Percentiles rank a stretch among this genome's conserved stretches.
phyloP scores from a whole-genome alignment of 2,888 invertebrate genomes.

The Eretmocerus hayati region DNA sequence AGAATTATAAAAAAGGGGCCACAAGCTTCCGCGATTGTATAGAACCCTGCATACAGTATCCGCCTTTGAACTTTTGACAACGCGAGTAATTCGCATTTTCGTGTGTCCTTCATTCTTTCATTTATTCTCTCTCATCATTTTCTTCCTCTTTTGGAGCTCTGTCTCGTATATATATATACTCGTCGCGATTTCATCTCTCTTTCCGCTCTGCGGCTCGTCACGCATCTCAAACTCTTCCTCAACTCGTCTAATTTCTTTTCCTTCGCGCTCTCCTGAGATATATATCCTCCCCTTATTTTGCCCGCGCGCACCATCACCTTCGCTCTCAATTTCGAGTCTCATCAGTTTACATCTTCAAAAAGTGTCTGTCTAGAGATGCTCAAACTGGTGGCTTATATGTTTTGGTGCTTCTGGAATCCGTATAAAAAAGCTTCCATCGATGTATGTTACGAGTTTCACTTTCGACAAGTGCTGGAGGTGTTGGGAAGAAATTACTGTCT shows the following conservation, averaged over 20 bases:
- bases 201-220: background rate
- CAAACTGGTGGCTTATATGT: too few species aligned
- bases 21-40: background rate
- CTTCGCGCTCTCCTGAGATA: slow-evolving; percentile 1
- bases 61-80: slow-evolving; percentile 21
- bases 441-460: slow-evolving; percentile 4
- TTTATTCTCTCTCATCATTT: background rate
- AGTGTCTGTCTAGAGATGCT: background rate
- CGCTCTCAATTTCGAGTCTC: slow-evolving; percentile 16
- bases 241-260: slow-evolving; percentile 16
- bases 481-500: background rate
- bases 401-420: too few species aligned
- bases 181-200: slow-evolving; percentile 1
- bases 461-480: background rate
- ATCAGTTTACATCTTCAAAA: slow-evolving; percentile 9
- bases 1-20: slow-evolving; percentile 15
- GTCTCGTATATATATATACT: background rate
- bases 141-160: background rate
- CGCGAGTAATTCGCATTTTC: background rate
- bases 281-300: background rate
- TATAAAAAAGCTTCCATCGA: slow-evolving; percentile 9
- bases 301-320: slow-evolving; percentile 2
- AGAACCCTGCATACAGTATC: too few species aligned
- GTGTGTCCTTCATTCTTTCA: background rate
- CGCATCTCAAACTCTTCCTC: background rate